Evolutionary conservation across 2,113 vertebrate species (phyloP).

Genomic region (Condylura cristata): DNA sequence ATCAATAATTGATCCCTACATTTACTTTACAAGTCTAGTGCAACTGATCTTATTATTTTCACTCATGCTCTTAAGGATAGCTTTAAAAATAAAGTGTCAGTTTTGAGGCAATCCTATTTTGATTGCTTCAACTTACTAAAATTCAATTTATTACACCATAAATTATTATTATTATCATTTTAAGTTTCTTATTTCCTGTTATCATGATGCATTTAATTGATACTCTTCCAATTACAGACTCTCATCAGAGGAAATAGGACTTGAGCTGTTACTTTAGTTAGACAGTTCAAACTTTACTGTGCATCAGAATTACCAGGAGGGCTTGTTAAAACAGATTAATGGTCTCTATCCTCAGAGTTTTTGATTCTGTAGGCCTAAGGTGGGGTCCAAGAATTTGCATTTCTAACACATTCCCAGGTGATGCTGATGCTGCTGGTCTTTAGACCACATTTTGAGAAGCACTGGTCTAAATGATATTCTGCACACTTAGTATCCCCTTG

Average conservation of each 20-base stretch:
- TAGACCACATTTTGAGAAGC: not conserved
- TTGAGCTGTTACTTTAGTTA: constrained; percentile 15
- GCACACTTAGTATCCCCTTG: not conserved
- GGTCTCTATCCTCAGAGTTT: not conserved
- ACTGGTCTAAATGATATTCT: not conserved
- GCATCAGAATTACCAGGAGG: not conserved
- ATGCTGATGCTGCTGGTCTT: not conserved
- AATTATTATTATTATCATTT: not conserved
- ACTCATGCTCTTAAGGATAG: not conserved
- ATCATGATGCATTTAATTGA: not conserved
- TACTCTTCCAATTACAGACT: not conserved
- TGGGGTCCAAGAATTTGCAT: constrained; percentile 6
- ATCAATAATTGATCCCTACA: not conserved
- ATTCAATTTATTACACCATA: not conserved
- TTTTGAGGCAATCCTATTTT: not conserved
- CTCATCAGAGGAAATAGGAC: not conserved
- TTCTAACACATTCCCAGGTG: constrained; percentile 23
- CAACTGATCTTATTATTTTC: not conserved
- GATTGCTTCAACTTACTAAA: not conserved
- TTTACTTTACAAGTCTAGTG: not conserved
- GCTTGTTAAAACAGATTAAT: constrained; percentile 29
- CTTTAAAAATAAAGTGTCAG: constrained; percentile 3
- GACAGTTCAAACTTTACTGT: constrained; percentile 10
- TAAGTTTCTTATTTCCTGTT: not conserved
- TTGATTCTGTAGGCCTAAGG: not conserved